A percentile compares a stretch with the other conserved stretches of the same genome.
phyloP scores from a whole-genome alignment of 2,888 invertebrate genomes.

The Galerucella calmariensis region DNA sequence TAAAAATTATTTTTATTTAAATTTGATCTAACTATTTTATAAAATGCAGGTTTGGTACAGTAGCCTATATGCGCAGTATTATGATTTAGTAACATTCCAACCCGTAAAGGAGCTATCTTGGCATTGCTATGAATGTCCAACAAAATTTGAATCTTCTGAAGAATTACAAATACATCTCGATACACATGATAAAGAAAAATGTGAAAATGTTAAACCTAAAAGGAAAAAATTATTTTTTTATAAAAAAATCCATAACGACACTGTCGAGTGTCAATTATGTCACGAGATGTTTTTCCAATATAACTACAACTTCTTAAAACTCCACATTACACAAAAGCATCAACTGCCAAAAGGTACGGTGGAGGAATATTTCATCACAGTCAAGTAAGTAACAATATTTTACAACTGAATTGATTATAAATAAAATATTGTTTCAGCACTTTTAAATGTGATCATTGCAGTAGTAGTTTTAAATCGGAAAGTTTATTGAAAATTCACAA shows the following conservation, averaged over 20 bases:
- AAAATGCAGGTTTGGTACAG: constrained; percentile 71
- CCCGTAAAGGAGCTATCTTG: constrained; percentile 66
- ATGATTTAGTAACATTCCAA: constrained; percentile 67
- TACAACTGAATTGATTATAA: not conserved
- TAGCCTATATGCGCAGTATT: constrained; percentile 72
- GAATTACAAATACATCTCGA: constrained; percentile 72
- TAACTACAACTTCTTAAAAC: constrained; percentile 52
- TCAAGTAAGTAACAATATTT: constrained; percentile 50
- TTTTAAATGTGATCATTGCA: constrained; percentile 55
- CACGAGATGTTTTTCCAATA: constrained; percentile 55
- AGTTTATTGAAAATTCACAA: constrained; percentile 57
- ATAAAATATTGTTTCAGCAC: constrained; percentile 46
- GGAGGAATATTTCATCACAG: constrained; percentile 55
- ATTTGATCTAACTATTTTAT: not conserved
- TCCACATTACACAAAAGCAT: constrained; percentile 56
- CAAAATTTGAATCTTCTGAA: constrained; percentile 68
- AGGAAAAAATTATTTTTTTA: constrained; percentile 52
- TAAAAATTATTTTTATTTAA: not conserved
- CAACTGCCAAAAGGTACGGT: constrained; percentile 49
- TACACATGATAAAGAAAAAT: constrained; percentile 63
- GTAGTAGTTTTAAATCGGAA: constrained; percentile 52
- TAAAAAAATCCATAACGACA: constrained; percentile 48
- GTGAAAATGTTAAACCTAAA: constrained; percentile 55
- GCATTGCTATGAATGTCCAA: constrained; percentile 74
- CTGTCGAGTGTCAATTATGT: constrained; percentile 58